Conservation (phyloP, 2,113 vertebrate species). For the Corvus cornix region DNA sequence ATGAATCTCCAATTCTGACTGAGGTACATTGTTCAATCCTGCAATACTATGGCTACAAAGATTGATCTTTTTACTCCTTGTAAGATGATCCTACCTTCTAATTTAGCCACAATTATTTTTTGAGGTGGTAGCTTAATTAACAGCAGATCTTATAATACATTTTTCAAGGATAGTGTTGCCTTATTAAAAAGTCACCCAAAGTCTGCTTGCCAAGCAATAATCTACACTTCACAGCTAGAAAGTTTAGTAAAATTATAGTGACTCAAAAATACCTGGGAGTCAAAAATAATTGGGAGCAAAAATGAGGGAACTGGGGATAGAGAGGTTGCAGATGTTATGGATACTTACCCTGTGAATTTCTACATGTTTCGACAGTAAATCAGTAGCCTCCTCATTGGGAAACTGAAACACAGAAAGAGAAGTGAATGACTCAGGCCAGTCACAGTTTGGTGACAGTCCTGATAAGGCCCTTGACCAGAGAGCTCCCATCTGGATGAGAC, state of each 20-base stretch:
- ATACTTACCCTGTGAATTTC: background rate
- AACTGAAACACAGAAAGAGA: background rate
- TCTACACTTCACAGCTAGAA: background rate
- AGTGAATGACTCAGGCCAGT: background rate
- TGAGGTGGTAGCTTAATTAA: slow-evolving; percentile 6
- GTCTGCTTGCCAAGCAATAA: background rate
- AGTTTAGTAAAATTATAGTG: slow-evolving; percentile 18
- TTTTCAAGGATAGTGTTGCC: slow-evolving; percentile 3
- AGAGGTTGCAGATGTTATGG: background rate
- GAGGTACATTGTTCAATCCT: background rate
- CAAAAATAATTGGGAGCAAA: background rate
- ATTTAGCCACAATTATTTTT: background rate
- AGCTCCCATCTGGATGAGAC: background rate
- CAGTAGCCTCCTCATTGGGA: background rate
- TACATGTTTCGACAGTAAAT: background rate
- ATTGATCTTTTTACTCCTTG: background rate
- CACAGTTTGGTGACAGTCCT: background rate
- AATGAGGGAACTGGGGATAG: background rate
- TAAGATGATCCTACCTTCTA: background rate
- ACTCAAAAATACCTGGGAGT: background rate
- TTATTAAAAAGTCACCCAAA: slow-evolving; percentile 44
- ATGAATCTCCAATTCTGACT: background rate
- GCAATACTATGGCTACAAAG: background rate
- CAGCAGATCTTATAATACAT: background rate
- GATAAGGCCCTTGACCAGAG: background rate